Percentiles rank a stretch among this genome's conserved stretches.
Evolutionary conservation across 2,113 vertebrate species (phyloP).

Genomic region (Oryzias melastigma): DNA sequence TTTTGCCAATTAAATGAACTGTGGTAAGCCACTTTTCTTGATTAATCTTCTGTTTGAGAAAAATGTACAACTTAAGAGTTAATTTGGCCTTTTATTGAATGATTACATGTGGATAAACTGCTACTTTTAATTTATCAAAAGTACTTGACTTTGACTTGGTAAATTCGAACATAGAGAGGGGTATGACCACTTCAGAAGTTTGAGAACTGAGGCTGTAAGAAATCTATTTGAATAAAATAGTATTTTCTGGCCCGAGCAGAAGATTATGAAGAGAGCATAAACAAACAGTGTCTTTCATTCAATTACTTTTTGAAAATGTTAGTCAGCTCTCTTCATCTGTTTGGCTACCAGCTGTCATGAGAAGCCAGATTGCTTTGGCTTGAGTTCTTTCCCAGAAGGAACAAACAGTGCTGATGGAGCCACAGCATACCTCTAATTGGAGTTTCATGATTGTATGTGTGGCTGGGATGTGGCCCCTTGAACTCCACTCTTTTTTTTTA

Average conservation of each 20-base stretch:
- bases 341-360: constrained; percentile 50
- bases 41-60: too few species aligned
- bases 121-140: background rate
- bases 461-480: constrained; percentile 11
- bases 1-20: constrained; percentile 12
- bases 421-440: constrained; percentile 39
- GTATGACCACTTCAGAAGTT: constrained; percentile 1
- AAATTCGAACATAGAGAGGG: constrained; percentile 21
- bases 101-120: constrained; percentile 15
- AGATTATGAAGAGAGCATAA: constrained; percentile 44
- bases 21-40: background rate
- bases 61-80: constrained; percentile 19
- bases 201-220: constrained; percentile 21
- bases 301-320: constrained; percentile 59
- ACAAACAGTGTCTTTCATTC: constrained; percentile 58
- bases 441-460: constrained; percentile 32
- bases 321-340: constrained; percentile 50
- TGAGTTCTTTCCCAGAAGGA: constrained; percentile 32
- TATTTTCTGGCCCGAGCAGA: constrained; percentile 31
- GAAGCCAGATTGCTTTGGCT: constrained; percentile 52
- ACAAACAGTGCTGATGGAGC: constrained; percentile 48
- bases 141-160: constrained; percentile 26
- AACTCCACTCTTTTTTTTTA: constrained; percentile 32
- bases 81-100: constrained; percentile 15
- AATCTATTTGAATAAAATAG: constrained; percentile 43